phyloP scores from a whole-genome alignment of 2,797 vertebrate genomes.

The Epinephelus awoara region DNA sequence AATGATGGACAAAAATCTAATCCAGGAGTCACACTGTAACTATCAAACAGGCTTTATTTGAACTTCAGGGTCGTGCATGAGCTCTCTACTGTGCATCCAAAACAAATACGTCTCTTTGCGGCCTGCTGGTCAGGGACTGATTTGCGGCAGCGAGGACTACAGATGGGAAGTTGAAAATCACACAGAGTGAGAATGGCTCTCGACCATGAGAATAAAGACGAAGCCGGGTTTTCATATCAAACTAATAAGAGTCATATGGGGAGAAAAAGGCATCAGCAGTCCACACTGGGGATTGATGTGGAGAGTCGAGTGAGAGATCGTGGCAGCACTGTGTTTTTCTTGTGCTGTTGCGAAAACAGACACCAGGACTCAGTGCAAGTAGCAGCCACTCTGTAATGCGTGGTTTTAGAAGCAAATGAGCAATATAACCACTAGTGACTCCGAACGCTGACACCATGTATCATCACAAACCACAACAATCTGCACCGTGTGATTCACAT shows the following conservation, averaged over 20 bases:
- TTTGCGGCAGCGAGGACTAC: conserved; percentile 55
- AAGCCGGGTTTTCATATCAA: conserved; percentile 71
- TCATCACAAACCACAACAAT: conserved; percentile 43
- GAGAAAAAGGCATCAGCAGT: conserved; percentile 61
- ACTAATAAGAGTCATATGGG: conserved; percentile 79
- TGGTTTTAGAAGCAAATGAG: conserved; percentile 66
- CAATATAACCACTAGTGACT: conserved; percentile 64
- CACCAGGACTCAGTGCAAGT: conserved; percentile 56
- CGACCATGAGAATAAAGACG: conserved; percentile 65
- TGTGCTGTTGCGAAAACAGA: conserved; percentile 76
- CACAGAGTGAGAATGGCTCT: conserved; percentile 61
- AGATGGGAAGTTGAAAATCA: conserved; percentile 59
- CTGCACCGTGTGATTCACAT: conserved; percentile 17
- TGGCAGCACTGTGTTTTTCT: conserved; percentile 70
- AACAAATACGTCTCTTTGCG: conserved; percentile 63
- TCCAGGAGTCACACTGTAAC: conserved; percentile 66
- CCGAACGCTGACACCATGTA: conserved; percentile 35
- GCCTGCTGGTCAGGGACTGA: conserved; percentile 51
- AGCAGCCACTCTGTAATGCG: conserved; percentile 67
- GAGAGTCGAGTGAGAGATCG: conserved; percentile 69
- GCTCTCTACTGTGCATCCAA: conserved; percentile 66
- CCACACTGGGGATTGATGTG: conserved; percentile 71
- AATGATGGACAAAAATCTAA: conserved; percentile 59
- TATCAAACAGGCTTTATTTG: conserved; percentile 50
- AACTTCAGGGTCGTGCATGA: conserved; percentile 54